phyloP scores from a whole-genome alignment of 2,113 vertebrate species.

The Ginglymostoma cirratum region DNA sequence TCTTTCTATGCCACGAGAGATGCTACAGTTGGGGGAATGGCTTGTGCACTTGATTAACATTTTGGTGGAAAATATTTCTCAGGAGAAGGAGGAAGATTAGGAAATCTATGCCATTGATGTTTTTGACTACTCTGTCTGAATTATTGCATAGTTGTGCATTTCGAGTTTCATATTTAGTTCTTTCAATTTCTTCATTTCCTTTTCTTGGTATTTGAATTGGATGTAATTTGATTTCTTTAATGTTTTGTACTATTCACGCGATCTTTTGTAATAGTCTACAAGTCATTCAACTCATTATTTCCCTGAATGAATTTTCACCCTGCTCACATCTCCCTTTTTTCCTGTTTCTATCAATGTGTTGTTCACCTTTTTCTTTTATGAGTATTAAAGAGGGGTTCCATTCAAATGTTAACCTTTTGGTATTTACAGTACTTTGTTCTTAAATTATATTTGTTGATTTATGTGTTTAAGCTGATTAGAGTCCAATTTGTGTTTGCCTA shows the following conservation, averaged over 20 bases:
- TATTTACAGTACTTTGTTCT: not conserved
- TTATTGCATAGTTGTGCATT: not conserved
- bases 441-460: not conserved
- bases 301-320: not conserved
- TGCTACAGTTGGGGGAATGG: not conserved
- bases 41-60: not conserved
- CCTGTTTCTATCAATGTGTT: not conserved
- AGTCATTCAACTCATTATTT: not conserved
- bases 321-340: not conserved
- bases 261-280: not conserved
- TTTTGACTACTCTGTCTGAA: not conserved
- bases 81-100: not conserved
- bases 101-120: not conserved
- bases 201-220: not conserved
- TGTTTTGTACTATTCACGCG: not conserved
- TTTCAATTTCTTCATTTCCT: not conserved
- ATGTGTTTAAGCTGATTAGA: not conserved
- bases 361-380: not conserved
- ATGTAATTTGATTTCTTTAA: not conserved
- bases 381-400: not conserved
- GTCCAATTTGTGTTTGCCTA: not conserved
- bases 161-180: not conserved
- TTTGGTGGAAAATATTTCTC: not conserved
- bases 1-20: not conserved
- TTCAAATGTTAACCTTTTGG: not conserved